These are phyloP conservation scores for Bunonema sp. DNA, from an alignment of 2,888 invertebrate species.

Conservation along the genomic window DNA sequence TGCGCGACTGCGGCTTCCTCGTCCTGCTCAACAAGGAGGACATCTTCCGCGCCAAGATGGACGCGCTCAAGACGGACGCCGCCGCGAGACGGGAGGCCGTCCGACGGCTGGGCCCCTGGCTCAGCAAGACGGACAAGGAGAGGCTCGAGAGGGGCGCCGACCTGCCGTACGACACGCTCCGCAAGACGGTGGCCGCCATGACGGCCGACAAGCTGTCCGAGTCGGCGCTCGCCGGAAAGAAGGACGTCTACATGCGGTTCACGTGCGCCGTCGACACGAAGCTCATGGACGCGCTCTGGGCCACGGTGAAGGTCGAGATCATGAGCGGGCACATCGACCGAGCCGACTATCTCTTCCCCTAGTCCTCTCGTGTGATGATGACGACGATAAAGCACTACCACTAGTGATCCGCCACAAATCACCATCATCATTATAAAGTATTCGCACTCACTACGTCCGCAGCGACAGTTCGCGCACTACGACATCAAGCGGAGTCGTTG, in stretches of 20 bases:
- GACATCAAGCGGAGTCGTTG: too few species aligned
- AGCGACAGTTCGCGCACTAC: too few species aligned
- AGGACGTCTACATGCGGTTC: slow-evolving; percentile 17
- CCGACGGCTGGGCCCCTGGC: slow-evolving; percentile 6
- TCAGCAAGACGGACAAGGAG: slow-evolving; percentile 3
- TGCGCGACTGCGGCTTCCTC: slow-evolving; percentile 26
- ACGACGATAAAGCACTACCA: too few species aligned
- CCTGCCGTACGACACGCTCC: slow-evolving; percentile 6
- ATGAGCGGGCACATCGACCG: too few species aligned
- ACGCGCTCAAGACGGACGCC: too few species aligned
- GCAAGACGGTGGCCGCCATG: slow-evolving; percentile 12
- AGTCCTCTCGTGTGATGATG: too few species aligned
- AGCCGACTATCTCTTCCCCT: too few species aligned
- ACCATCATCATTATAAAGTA: too few species aligned
- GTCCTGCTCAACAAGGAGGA: slow-evolving; percentile 39
- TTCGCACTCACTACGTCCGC: too few species aligned
- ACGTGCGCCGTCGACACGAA: slow-evolving; percentile 35
- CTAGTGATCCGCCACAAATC: too few species aligned
- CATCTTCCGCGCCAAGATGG: slow-evolving; percentile 26
- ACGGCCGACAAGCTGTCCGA: slow-evolving; percentile 1
- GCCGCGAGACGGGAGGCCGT: slow-evolving; percentile 9
- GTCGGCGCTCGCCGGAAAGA: slow-evolving; percentile 8
- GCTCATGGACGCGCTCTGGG: slow-evolving; percentile 32
- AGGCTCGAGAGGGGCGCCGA: slow-evolving; percentile 2
- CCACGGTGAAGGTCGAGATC: slow-evolving; percentile 26